These are phyloP conservation scores for Serripes groenlandicus DNA, from an alignment of 2,888 invertebrate genomes.

Conservation along the genomic window DNA sequence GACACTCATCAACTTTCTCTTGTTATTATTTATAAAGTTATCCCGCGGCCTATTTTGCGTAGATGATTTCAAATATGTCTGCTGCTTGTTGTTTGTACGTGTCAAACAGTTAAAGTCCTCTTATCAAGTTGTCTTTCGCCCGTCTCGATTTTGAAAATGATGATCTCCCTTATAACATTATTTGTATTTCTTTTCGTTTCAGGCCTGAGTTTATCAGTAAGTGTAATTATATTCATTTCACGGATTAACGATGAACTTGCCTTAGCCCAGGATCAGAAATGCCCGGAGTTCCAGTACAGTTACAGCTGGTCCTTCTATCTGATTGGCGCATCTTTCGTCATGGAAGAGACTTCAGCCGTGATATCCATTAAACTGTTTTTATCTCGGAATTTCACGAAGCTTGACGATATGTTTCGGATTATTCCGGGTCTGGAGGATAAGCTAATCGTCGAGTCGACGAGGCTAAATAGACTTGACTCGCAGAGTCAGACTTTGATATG, in stretches of 20 bases:
- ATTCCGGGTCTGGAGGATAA: conserved; percentile 69
- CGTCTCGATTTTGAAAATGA: too few species aligned
- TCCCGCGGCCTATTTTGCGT: too few species aligned
- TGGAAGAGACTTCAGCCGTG: conserved; percentile 78
- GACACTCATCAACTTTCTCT: too few species aligned
- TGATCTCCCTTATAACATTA: too few species aligned
- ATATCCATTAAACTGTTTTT: conserved; percentile 78
- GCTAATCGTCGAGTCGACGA: conserved; percentile 29
- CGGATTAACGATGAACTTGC: conserved; percentile 79
- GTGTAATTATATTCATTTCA: conserved; percentile 79
- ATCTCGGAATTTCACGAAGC: conserved; percentile 52
- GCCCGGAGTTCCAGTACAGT: conserved; percentile 70
- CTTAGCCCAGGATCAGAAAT: conserved; percentile 62
- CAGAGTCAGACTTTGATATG: conserved; percentile 62
- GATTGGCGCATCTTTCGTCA: conserved; percentile 77
- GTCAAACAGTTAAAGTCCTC: too few species aligned
- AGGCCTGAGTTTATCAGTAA: conserved; percentile 78
- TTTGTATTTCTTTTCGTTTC: too few species aligned
- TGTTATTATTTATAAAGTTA: too few species aligned
- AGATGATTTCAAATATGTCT: too few species aligned
- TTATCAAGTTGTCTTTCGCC: too few species aligned
- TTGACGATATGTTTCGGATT: conserved; percentile 64
- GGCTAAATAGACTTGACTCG: conserved; percentile 25
- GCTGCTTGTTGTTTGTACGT: too few species aligned
- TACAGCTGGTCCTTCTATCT: conserved; percentile 82